phyloP scores from a whole-genome alignment of 2,797 vertebrate genomes.

The Botia almorhae region DNA sequence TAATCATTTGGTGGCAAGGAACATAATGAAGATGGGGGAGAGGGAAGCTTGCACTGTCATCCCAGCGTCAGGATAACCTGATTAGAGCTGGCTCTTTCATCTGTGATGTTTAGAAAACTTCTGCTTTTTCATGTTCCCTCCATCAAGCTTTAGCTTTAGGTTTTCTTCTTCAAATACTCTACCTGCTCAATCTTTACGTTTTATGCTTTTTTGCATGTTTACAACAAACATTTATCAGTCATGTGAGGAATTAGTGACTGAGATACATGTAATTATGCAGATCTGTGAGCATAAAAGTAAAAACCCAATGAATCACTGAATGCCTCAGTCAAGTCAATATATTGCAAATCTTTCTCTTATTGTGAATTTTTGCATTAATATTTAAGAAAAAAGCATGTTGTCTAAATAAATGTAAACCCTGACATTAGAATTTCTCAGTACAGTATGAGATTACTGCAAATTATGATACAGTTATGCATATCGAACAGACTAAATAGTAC shows the following conservation, averaged over 20 bases:
- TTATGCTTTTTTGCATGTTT: slow-evolving; percentile 21
- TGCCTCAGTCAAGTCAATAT: background rate
- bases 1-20: slow-evolving; percentile 77
- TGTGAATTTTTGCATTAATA: too few species aligned
- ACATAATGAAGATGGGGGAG: slow-evolving; percentile 63
- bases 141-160: slow-evolving; percentile 34
- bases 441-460: too few species aligned
- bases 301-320: background rate
- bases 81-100: slow-evolving; percentile 74
- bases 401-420: too few species aligned
- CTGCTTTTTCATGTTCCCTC: slow-evolving; percentile 5
- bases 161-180: slow-evolving; percentile 23
- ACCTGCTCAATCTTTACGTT: background rate
- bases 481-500: too few species aligned
- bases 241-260: slow-evolving; percentile 11
- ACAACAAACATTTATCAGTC: background rate
- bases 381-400: too few species aligned
- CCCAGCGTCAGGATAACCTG: slow-evolving; percentile 75
- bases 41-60: slow-evolving; percentile 71
- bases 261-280: background rate
- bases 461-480: too few species aligned
- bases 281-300: background rate
- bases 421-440: too few species aligned
- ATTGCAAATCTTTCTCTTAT: too few species aligned
- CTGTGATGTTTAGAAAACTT: slow-evolving; percentile 37